Conservation (phyloP, 2,113 vertebrate genomes). For the Caretta caretta region DNA sequence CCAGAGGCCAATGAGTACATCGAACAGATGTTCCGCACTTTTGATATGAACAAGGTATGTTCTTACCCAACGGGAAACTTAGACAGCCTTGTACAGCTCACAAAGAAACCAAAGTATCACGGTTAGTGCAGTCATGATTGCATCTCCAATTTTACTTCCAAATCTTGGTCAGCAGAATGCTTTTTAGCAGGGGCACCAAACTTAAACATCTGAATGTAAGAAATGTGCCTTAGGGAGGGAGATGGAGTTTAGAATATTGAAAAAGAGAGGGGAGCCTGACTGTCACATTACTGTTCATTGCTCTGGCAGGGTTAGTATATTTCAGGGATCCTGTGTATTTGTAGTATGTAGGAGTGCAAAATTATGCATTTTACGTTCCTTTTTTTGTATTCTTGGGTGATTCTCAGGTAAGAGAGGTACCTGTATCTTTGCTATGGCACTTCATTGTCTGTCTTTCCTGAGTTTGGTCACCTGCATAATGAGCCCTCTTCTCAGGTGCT, state of each 20-base stretch:
- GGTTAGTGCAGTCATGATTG: not conserved
- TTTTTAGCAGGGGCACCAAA: not conserved
- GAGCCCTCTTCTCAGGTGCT: not conserved
- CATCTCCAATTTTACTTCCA: not conserved
- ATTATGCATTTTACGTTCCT: not conserved
- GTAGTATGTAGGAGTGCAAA: not conserved
- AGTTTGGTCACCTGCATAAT: not conserved
- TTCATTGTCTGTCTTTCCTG: not conserved
- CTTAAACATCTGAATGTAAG: not conserved
- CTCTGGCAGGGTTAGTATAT: not conserved
- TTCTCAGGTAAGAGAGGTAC: not conserved
- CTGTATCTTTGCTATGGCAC: not conserved
- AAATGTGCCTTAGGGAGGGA: not conserved
- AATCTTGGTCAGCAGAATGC: not conserved
- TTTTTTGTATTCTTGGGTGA: not conserved
- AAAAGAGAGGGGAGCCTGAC: not conserved
- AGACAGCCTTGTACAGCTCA: rapidly evolving
- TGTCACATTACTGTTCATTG: not conserved
- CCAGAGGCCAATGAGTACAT: slow-evolving; percentile 89
- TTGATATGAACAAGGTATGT: slow-evolving; percentile 96
- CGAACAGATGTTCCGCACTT: slow-evolving; percentile 94
- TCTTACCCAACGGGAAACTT: not conserved
- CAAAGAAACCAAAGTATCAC: not conserved
- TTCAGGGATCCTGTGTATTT: not conserved
- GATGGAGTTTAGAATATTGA: not conserved